Conservation (phyloP, 1,140 invertebrate species). For the Brachionus paranguensis region DNA sequence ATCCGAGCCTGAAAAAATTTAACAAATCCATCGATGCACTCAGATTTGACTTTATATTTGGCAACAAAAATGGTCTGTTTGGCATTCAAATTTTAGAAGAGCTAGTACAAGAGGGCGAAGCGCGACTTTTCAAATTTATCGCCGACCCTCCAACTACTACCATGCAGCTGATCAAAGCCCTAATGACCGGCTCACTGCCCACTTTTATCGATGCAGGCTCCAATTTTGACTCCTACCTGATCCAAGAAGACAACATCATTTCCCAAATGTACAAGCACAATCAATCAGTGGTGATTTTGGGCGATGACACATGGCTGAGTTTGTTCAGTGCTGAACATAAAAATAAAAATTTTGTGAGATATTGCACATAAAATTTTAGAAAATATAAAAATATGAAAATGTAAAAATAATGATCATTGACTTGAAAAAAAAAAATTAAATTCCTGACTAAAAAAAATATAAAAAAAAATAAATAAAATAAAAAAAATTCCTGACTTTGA, state of each 20-base stretch:
- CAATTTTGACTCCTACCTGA: constrained; percentile 75
- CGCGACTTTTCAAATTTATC: constrained; percentile 65
- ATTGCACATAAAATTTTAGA: too few species aligned
- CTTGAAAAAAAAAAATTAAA: too few species aligned
- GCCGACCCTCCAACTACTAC: constrained; percentile 96
- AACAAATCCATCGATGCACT: constrained; percentile 77
- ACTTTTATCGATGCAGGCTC: constrained; percentile 77
- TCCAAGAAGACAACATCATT: constrained; percentile 86
- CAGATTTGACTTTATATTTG: constrained; percentile 76
- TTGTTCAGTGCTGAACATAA: constrained; percentile 62
- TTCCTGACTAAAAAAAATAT: too few species aligned
- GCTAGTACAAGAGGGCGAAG: not conserved
- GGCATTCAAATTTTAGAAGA: not conserved
- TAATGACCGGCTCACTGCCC: constrained; percentile 88
- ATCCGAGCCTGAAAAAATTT: not conserved
- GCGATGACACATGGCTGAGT: constrained; percentile 89
- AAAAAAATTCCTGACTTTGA: too few species aligned
- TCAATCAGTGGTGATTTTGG: constrained; percentile 68
- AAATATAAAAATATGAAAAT: too few species aligned
- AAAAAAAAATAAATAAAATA: too few species aligned
- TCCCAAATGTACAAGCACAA: constrained; percentile 64
- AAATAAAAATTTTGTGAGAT: too few species aligned
- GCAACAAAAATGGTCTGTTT: constrained; percentile 52
- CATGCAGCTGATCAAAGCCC: constrained; percentile 81
- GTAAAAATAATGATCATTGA: too few species aligned